Conservation (phyloP, 2,888 invertebrate species). For the Cordilura impudica region DNA sequence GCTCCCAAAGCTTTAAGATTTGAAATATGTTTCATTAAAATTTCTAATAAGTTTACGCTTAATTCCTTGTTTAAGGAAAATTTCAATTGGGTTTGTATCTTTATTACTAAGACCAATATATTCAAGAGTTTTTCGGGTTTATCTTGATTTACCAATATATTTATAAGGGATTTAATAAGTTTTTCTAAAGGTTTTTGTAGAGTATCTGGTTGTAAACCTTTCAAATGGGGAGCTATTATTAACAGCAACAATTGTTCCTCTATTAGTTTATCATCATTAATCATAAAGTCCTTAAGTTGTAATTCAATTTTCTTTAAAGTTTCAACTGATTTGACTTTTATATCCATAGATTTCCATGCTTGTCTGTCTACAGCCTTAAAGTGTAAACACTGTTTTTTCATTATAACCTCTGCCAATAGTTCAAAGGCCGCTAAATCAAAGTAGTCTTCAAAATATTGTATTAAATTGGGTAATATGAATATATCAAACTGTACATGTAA, state of each 20-base stretch:
- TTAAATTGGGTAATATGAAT: conserved; percentile 83
- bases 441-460: conserved; percentile 81
- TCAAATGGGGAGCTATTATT: conserved; percentile 72
- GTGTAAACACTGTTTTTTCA: conserved; percentile 83
- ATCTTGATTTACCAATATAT: neutral
- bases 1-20: conserved; percentile 71
- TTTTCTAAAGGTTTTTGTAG: conserved; percentile 57
- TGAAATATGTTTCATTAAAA: conserved; percentile 64
- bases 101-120: conserved; percentile 80
- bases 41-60: conserved; percentile 3
- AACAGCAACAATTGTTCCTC: conserved; percentile 75
- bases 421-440: conserved; percentile 81
- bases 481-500: conserved; percentile 85
- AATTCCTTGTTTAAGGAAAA: conserved; percentile 51
- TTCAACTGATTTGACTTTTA: conserved; percentile 79
- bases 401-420: conserved; percentile 83
- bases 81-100: conserved; percentile 81
- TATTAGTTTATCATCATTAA: conserved; percentile 68
- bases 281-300: conserved; percentile 63
- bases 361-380: conserved; percentile 81
- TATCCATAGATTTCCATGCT: conserved; percentile 83
- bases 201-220: conserved; percentile 65
- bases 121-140: conserved; percentile 76
- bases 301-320: conserved; percentile 71
- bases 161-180: conserved; percentile 40